Evolutionary conservation across 2,888 invertebrate genomes (phyloP).

Genomic region (Lottia scabra): DNA sequence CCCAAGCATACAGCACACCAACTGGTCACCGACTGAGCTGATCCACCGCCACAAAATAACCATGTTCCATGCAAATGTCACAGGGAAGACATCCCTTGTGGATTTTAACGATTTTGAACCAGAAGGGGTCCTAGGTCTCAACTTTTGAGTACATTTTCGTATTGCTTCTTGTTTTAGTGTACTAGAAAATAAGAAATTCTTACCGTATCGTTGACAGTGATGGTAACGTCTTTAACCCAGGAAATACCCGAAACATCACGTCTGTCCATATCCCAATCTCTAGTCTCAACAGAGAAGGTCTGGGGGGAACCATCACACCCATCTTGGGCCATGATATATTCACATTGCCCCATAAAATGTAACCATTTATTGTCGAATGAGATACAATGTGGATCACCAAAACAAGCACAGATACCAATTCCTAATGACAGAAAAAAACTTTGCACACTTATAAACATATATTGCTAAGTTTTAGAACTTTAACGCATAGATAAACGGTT

Average conservation of each 20-base stretch:
- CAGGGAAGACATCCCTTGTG: background rate
- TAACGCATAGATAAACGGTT: too few relatives aligned
- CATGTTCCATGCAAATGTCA: too few relatives aligned
- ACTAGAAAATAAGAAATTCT: slow-evolving; percentile 23
- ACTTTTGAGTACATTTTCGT: too few relatives aligned
- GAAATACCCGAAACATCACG: slow-evolving; percentile 25
- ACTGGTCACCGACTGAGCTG: too few relatives aligned
- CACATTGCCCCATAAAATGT: slow-evolving; percentile 58
- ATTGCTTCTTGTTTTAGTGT: too few relatives aligned
- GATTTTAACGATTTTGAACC: background rate
- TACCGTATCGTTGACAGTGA: slow-evolving; percentile 37
- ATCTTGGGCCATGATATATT: slow-evolving; percentile 55
- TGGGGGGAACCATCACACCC: slow-evolving; percentile 39
- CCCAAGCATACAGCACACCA: too few relatives aligned
- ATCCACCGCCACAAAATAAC: too few relatives aligned
- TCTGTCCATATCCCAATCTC: slow-evolving; percentile 36
- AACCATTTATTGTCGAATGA: slow-evolving; percentile 49
- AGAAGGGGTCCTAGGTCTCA: too few relatives aligned
- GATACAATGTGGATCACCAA: slow-evolving; percentile 64
- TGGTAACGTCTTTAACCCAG: slow-evolving; percentile 52
- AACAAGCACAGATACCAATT: slow-evolving; percentile 55
- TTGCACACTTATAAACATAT: too few relatives aligned
- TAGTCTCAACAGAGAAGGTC: slow-evolving; percentile 41
- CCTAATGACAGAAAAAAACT: slow-evolving; percentile 31
- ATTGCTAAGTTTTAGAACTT: too few relatives aligned